Conservation (phyloP, 2,797 vertebrate genomes). For the Cichlasoma orientale region DNA sequence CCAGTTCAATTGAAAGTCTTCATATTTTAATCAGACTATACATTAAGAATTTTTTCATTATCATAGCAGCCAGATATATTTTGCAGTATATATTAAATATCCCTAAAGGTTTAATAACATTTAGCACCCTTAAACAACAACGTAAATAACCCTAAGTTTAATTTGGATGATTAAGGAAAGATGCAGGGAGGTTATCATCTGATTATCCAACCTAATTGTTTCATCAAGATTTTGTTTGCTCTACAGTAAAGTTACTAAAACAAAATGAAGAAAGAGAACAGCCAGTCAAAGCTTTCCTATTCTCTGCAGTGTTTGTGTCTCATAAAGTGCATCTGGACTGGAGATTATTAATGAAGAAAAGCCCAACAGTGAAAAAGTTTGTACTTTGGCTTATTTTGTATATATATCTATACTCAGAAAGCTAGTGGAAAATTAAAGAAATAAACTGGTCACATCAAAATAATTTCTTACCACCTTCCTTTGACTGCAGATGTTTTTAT, state of each 20-base stretch:
- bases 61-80: neutral
- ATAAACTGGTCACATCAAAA: neutral
- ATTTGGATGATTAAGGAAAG: neutral
- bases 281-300: neutral
- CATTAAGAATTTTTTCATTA: neutral
- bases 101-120: neutral
- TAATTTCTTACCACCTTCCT: neutral
- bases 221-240: slow-evolving; percentile 8
- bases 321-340: neutral
- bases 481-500: neutral
- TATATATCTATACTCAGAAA: neutral
- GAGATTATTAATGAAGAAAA: neutral
- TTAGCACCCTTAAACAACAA: no score
- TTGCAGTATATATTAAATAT: neutral
- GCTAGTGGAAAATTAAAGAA: neutral
- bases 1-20: neutral
- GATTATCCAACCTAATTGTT: slow-evolving; percentile 17
- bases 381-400: neutral
- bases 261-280: neutral
- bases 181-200: neutral
- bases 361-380: neutral
- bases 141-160: no score
- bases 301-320: slow-evolving; percentile 7
- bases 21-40: neutral
- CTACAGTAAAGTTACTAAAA: neutral